Base-by-base conservation (phyloP, 2,113 vertebrate species). In the Dolichotis patagonum region DNA sequence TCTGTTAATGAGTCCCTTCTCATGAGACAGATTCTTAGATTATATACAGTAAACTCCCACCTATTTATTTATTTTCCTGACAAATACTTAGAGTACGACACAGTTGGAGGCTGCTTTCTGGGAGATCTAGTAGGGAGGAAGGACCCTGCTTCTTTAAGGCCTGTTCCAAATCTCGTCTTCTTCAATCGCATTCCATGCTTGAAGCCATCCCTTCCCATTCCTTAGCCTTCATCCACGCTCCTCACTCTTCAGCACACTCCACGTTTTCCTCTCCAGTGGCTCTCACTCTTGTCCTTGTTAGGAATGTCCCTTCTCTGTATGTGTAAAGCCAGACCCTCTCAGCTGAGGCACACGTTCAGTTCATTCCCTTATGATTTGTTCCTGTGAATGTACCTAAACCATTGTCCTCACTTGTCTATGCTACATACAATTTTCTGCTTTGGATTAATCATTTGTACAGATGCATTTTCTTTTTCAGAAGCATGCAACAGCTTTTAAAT, bases 111-210 rank as follows among this genome's bases (percentile, higher is more conserved):
- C 43, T 62, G 30, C 14, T 49, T 2, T 75, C 56, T 78, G 11
- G 32, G 20, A 60, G 13, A 28, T n/a, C 11, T n/a, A n/a, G n/a
- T 5, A 46, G 9, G 32, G 22, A 19, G 38, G 24, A 26, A n/a
- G 26, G 1, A 7, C 12, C 9, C 11, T 7, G 13, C 32, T 75
- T 28, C 80, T 49, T 49, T 10, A 41, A 54, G 28, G 30, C 11
- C 7, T 9, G 12, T 65, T 58, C 5, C 24, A 54, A 73, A 0
- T 2, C 7, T 7, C 52, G 11, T n/a, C 7, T 17, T 1, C 19
- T 26, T 71, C 49, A 28, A 12, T 8, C 28, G 30, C 7, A 26
- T 14, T 35, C 19, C 24, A 20, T 67, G 41, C 12, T 6, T 69
- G 88, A 35, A 22, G 41, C 43, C 5, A 28, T 49, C 30, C 46